Evolutionary conservation across 2,888 invertebrate genomes (phyloP), one percentile per base, ranked within the genome.

Genomic region (Microplitis deprimator): DNA sequence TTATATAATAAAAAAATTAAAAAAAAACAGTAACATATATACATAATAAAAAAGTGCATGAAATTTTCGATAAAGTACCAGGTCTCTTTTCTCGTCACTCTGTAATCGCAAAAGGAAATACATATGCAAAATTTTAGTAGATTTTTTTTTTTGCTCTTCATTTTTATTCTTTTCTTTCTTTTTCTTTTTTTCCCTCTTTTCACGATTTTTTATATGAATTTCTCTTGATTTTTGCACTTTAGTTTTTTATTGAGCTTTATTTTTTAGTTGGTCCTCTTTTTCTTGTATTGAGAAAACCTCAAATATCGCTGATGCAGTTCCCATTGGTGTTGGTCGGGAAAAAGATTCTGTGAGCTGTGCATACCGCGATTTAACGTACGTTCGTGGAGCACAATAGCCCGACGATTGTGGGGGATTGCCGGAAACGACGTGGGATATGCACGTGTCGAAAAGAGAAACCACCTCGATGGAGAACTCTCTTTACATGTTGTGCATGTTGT

Each of bases 351-450:
- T 78, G 78, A 78, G 64, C 72, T 69, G 76, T 76, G 72, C 68
- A 77, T 68, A 70, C 69, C 76, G 75, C 77, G 77, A 81, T 80
- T 79, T 79, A 76, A 79, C 77, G 79, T 81, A 74, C 75, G 20
- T 70, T 75, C 70, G 50, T 50, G 73, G 68, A 77, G 73, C 68
- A 80, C 79, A 81, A 81, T 81, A 62, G 74, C n/a, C 50, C 62
- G 74, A n/a, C 81, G 76, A 81, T 80, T 81, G 75, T 77, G 77
- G 65, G 78, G 80, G 77, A 80, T 81, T 80, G 79, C 79, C 78
- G 80, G 76, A 77, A 76, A 80, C 72, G 70, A 74, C 70, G 67
- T 70, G 50, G 69, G 79, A 76, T 75, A 68, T 78, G 72, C 71
- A 76, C 78, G 71, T 67, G 73, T 59, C 67, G 68, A 77, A 74